A percentile compares a stretch with the other conserved stretches of the same genome.
These are phyloP conservation scores for Trididemnum nubilum DNA, from an alignment of 23 tunicate species.

Conservation along the genomic window DNA sequence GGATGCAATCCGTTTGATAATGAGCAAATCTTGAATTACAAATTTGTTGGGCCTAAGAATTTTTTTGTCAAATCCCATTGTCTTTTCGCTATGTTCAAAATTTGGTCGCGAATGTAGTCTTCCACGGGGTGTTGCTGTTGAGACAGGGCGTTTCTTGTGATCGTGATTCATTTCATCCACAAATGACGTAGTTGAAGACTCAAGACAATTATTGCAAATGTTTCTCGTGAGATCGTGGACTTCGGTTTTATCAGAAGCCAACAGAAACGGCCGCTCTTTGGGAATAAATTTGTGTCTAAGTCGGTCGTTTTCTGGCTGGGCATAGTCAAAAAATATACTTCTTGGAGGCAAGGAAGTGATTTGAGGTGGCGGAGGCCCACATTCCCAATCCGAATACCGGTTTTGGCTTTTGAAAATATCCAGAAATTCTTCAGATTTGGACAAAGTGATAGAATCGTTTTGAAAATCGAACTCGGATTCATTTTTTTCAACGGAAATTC, in stretches of 20 bases:
- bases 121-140: neutral
- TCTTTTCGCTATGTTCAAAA: neutral
- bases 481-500: neutral
- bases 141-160: neutral
- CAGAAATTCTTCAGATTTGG: neutral
- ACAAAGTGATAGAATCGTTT: neutral
- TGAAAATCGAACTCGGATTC: neutral
- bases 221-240: neutral
- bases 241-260: neutral
- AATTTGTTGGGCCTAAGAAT: neutral
- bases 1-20: conserved; percentile 62
- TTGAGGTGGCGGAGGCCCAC: neutral
- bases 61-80: neutral
- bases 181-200: neutral
- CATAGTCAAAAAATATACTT: conserved; percentile 41
- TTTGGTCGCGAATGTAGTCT: neutral
- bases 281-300: neutral
- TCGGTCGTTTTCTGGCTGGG: conserved; percentile 5
- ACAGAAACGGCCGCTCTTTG: neutral
- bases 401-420: neutral
- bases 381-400: conserved; percentile 16
- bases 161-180: neutral
- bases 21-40: conserved; percentile 44
- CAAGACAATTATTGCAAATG: conserved; percentile 19
- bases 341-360: conserved; percentile 35